Conservation (phyloP, 2,113 vertebrate genomes). For the Ptilonorhynchus violaceus region DNA sequence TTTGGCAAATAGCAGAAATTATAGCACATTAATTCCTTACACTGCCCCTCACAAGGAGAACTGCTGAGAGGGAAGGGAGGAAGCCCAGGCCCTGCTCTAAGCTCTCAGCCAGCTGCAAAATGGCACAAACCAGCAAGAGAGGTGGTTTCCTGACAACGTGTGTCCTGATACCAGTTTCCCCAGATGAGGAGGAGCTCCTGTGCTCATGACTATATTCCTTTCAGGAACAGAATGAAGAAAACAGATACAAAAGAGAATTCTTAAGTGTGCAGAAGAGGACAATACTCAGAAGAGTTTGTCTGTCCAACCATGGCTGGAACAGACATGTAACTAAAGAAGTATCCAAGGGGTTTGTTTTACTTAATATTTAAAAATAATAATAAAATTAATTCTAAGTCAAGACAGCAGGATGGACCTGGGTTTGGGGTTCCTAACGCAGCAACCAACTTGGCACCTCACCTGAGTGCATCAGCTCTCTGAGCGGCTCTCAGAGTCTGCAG, state of each 20-base stretch:
- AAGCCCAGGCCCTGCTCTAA: background rate
- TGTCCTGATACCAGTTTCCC: background rate
- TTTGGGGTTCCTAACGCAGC: background rate
- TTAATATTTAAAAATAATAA: background rate
- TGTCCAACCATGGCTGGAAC: background rate
- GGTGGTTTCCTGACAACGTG: background rate
- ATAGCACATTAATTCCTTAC: background rate
- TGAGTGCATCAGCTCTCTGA: background rate
- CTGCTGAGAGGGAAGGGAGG: background rate
- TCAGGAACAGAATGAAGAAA: background rate
- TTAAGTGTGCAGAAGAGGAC: background rate
- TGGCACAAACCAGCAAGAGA: background rate
- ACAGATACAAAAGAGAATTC: background rate
- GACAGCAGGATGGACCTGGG: background rate
- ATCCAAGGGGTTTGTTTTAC: background rate
- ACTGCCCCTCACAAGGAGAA: background rate
- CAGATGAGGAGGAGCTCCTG: background rate
- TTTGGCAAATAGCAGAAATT: background rate
- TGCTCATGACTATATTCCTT: background rate
- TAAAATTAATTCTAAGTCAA: background rate
- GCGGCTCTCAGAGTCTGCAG: background rate
- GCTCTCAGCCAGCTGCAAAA: background rate
- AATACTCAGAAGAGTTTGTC: background rate
- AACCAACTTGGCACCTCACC: background rate
- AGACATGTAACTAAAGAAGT: background rate